These are phyloP conservation scores for Hetaerina titia DNA, from an alignment of 2,888 invertebrate species.

Conservation along the genomic window DNA sequence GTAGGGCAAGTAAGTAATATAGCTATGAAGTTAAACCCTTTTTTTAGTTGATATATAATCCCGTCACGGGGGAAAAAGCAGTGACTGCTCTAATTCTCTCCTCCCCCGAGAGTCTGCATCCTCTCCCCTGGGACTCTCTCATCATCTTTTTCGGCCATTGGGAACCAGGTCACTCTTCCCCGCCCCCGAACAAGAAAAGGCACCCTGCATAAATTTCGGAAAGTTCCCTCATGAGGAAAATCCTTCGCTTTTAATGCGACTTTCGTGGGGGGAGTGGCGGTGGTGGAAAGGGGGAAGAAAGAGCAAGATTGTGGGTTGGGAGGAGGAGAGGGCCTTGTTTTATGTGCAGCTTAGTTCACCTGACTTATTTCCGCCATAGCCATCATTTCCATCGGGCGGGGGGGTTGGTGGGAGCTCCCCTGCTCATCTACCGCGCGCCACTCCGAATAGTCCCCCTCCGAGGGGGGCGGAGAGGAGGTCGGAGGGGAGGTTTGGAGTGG, in stretches of 20 bases:
- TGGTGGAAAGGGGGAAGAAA: neutral
- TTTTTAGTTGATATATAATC: neutral
- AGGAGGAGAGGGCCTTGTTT: slow-evolving; percentile 2
- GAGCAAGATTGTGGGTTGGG: neutral
- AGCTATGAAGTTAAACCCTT: neutral
- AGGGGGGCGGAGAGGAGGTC: too few species aligned
- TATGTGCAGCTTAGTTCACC: slow-evolving; percentile 30
- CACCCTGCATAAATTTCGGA: slow-evolving; percentile 47
- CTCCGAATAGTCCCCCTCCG: neutral
- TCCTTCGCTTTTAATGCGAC: slow-evolving; percentile 47
- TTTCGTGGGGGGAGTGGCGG: neutral
- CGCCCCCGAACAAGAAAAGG: neutral
- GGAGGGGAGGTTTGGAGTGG: neutral
- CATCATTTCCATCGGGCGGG: neutral
- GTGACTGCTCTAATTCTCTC: neutral
- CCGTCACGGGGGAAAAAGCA: neutral
- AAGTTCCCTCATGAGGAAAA: slow-evolving; percentile 10
- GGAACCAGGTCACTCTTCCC: slow-evolving; percentile 29
- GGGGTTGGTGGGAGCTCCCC: neutral
- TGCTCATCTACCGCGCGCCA: neutral
- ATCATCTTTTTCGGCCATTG: slow-evolving; percentile 54
- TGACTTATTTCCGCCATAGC: slow-evolving; percentile 18
- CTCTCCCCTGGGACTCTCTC: neutral
- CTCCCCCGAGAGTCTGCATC: neutral
- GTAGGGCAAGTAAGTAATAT: neutral